Evolutionary conservation across 2,797 vertebrate species (phyloP).

Genomic region (Furcifer pardalis): DNA sequence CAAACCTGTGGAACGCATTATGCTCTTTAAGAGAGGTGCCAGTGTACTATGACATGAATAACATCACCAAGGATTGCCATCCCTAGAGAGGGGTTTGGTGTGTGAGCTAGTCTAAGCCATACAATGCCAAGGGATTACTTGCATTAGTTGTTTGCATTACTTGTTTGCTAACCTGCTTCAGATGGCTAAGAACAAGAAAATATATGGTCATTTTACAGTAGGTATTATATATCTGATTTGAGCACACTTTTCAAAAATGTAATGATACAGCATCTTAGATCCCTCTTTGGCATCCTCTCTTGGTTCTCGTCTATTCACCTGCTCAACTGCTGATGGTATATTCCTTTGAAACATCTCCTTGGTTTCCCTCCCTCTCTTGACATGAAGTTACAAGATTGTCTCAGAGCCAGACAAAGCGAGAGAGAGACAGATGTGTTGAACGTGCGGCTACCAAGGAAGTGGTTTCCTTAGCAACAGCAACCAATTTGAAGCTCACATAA

Average conservation of each 20-base stretch:
- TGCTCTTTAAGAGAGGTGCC: too few relatives aligned
- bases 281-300: conserved; percentile 26
- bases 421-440: conserved; percentile 69
- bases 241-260: background rate
- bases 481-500: conserved; percentile 68
- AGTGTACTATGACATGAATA: background rate
- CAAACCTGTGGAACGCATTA: too few relatives aligned
- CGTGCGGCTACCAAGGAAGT: conserved; percentile 66
- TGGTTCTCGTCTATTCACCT: background rate
- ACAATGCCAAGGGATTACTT: background rate
- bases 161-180: background rate
- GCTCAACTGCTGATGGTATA: conserved; percentile 36
- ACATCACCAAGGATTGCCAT: background rate
- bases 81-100: background rate
- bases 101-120: background rate
- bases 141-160: too few relatives aligned
- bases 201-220: background rate
- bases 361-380: conserved; percentile 32
- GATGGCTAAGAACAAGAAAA: background rate
- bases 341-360: conserved; percentile 56
- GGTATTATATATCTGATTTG: background rate
- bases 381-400: conserved; percentile 62
- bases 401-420: conserved; percentile 55
- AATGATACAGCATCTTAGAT: conserved; percentile 41
- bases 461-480: conserved; percentile 80